Evolutionary conservation across 2,888 invertebrate genomes (phyloP).

Genomic region (Eucriotettix oculatus): DNA sequence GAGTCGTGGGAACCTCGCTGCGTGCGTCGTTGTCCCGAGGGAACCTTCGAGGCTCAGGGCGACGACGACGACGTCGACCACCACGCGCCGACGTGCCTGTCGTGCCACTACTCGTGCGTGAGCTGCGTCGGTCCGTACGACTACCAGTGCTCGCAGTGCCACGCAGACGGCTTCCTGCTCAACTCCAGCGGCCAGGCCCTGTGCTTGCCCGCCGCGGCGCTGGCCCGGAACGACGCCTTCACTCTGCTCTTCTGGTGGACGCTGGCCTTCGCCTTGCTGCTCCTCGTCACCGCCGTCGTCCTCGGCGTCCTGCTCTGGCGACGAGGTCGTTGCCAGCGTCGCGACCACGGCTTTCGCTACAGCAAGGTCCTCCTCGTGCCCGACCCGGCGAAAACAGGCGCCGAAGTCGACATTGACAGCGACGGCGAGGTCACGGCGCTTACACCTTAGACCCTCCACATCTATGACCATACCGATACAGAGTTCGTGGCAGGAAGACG

Average conservation of each 20-base stretch:
- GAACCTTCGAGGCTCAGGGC: background rate
- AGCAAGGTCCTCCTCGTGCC: too few species aligned
- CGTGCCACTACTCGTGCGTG: background rate
- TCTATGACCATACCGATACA: too few species aligned
- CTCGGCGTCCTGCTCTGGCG: too few species aligned
- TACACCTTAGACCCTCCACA: too few species aligned
- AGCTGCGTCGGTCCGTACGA: background rate
- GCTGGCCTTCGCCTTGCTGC: too few species aligned
- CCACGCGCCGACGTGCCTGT: background rate
- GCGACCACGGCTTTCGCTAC: too few species aligned
- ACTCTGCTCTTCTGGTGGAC: background rate
- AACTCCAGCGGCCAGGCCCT: background rate
- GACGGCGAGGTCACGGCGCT: too few species aligned
- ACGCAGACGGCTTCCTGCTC: background rate
- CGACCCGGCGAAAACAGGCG: too few species aligned
- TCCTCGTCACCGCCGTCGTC: too few species aligned
- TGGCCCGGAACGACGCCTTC: background rate
- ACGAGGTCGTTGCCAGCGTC: too few species aligned
- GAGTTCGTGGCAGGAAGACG: too few species aligned
- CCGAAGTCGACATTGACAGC: too few species aligned
- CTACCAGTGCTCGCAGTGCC: background rate
- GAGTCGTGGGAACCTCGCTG: background rate
- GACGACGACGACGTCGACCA: background rate
- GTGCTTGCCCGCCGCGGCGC: background rate
- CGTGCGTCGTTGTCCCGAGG: background rate